phyloP scores from a whole-genome alignment of 2,113 vertebrate genomes.

The Siniperca chuatsi region DNA sequence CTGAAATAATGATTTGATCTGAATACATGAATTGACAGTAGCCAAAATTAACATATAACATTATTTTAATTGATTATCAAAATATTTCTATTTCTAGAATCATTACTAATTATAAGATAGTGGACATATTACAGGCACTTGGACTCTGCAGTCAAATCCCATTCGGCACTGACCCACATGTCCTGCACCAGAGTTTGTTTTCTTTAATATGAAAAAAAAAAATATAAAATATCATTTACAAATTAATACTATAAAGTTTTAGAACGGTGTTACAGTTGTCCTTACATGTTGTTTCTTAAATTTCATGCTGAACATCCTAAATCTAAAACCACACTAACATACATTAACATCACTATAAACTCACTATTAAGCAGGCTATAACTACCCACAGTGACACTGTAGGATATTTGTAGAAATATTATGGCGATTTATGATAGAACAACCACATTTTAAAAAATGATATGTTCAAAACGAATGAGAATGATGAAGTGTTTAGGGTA shows the following conservation, averaged over 20 bases:
- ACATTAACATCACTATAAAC: neutral
- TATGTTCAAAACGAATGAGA: neutral
- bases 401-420: neutral
- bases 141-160: neutral
- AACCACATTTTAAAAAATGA: neutral
- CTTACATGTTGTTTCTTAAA: neutral
- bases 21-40: neutral
- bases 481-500: neutral
- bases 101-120: neutral
- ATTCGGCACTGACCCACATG: neutral
- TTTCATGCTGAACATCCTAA: neutral
- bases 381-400: neutral
- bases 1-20: constrained; percentile 2
- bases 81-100: neutral
- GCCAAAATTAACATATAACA: neutral
- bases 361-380: neutral
- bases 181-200: neutral
- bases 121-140: constrained; percentile 1
- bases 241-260: neutral
- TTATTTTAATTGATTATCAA: neutral
- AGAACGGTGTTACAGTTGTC: neutral
- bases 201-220: neutral
- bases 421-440: neutral
- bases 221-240: neutral
- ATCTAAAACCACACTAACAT: neutral